These are phyloP conservation scores for Metellina segmentata DNA, from an alignment of 2,888 invertebrate genomes.

Conservation along the genomic window DNA sequence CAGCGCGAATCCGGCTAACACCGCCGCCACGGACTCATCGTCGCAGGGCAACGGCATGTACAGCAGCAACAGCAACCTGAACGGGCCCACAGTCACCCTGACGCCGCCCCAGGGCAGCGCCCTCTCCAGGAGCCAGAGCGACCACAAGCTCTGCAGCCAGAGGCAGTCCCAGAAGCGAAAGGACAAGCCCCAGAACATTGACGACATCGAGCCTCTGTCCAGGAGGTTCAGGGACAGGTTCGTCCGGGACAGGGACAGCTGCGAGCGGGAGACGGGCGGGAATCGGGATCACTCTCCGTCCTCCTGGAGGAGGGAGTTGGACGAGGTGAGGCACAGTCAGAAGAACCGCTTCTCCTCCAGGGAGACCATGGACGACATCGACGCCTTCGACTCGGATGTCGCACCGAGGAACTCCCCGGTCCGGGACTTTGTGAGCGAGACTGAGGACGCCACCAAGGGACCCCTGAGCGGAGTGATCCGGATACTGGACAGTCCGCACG, in stretches of 20 bases:
- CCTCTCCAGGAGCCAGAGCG: slow-evolving; percentile 94
- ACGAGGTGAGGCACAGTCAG: slow-evolving; percentile 41
- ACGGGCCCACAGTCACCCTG: slow-evolving; percentile 62
- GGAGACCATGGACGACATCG: slow-evolving; percentile 55
- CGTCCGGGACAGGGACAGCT: slow-evolving; percentile 52
- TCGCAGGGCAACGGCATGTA: slow-evolving; percentile 79
- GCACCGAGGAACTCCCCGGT: background rate
- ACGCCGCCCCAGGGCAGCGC: slow-evolving; percentile 82
- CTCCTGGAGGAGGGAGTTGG: slow-evolving; percentile 62
- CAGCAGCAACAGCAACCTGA: slow-evolving; percentile 52
- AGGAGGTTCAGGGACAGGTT: slow-evolving; percentile 58
- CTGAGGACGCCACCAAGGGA: slow-evolving; percentile 79
- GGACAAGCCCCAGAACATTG: slow-evolving; percentile 22
- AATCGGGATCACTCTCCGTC: slow-evolving; percentile 68
- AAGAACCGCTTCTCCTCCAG: slow-evolving; percentile 52
- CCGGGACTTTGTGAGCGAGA: slow-evolving; percentile 61
- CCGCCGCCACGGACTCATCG: slow-evolving; percentile 83
- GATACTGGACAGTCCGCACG: slow-evolving; percentile 91
- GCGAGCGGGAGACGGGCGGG: slow-evolving; percentile 51
- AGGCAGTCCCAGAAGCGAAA: slow-evolving; percentile 59
- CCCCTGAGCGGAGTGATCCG: slow-evolving; percentile 94
- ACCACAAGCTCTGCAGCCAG: slow-evolving; percentile 93
- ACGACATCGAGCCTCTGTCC: slow-evolving; percentile 28
- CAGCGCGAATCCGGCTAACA: background rate
- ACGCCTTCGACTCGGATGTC: slow-evolving; percentile 22